phyloP scores from a whole-genome alignment of 2,113 vertebrate genomes.

The Motacilla alba region DNA sequence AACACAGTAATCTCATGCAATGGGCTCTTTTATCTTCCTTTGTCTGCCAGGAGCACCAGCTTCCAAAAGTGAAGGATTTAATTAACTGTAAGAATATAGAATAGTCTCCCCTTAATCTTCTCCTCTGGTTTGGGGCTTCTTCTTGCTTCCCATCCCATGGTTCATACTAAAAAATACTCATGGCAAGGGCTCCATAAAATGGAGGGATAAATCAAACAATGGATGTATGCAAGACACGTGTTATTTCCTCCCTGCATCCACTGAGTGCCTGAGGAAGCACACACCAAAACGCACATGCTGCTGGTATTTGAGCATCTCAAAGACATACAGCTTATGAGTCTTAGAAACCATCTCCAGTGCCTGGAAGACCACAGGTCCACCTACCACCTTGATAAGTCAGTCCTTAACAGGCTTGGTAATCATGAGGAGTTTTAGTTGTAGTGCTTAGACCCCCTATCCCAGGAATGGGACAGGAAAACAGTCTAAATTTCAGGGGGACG shows the following conservation, averaged over 20 bases:
- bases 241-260: not conserved
- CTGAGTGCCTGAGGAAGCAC: not conserved
- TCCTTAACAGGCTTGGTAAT: not conserved
- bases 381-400: not conserved
- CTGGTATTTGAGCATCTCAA: not conserved
- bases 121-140: not conserved
- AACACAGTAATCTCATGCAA: not conserved
- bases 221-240: not conserved
- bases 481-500: not conserved
- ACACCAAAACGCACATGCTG: not conserved
- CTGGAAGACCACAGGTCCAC: not conserved
- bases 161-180: not conserved
- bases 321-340: not conserved
- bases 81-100: slow-evolving; percentile 27
- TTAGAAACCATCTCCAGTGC: not conserved
- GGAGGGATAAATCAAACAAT: not conserved
- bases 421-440: not conserved
- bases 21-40: not conserved
- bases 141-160: not conserved
- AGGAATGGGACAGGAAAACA: not conserved
- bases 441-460: not conserved
- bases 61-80: slow-evolving; percentile 25
- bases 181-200: not conserved
- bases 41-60: slow-evolving; percentile 5
- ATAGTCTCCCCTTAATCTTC: slow-evolving; percentile 3